phyloP scores from a whole-genome alignment of 2,113 vertebrate genomes.

The Coryphaenoides rupestris region DNA sequence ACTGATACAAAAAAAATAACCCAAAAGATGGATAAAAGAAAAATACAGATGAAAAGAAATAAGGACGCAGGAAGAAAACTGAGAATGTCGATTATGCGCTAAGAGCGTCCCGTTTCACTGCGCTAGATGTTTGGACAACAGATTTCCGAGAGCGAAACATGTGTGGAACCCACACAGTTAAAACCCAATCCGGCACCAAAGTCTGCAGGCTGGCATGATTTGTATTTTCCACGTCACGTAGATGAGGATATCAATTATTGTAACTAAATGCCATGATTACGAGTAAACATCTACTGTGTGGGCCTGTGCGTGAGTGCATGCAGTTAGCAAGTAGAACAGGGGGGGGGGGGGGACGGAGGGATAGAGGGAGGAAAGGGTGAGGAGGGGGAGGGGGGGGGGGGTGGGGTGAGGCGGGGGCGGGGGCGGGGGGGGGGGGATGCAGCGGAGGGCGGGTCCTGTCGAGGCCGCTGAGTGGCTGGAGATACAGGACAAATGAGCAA shows the following conservation, averaged over 20 bases:
- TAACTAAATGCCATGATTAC: conserved; percentile 69
- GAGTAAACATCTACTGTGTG: conserved; percentile 67
- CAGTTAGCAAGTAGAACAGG: conserved; percentile 46
- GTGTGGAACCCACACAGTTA: conserved; percentile 16
- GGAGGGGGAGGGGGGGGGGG: conserved; percentile 39
- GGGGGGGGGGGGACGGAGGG: conserved; percentile 41
- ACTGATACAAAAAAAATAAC: not conserved
- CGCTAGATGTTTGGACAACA: not conserved
- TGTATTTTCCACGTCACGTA: conserved; percentile 58
- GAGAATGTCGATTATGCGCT: not conserved
- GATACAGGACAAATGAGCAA: conserved; percentile 64
- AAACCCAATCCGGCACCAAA: conserved; percentile 33
- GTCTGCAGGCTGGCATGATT: conserved; percentile 39
- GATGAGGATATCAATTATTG: conserved; percentile 58
- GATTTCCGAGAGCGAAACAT: not conserved
- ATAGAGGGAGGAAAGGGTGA: conserved; percentile 40
- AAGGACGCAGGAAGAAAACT: not conserved
- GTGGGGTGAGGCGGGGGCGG: conserved; percentile 40
- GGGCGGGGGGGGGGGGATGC: conserved; percentile 38
- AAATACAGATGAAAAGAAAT: not conserved
- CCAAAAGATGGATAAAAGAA: not conserved
- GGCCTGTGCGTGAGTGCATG: conserved; percentile 60
- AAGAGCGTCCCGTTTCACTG: too few relatives aligned
- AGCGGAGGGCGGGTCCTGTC: conserved; percentile 27
- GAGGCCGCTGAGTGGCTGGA: conserved; percentile 48